A percentile compares a stretch with the other conserved stretches of the same genome.
Evolutionary conservation across 2,888 invertebrate genomes (phyloP).

Genomic region (Lottia scabra): DNA sequence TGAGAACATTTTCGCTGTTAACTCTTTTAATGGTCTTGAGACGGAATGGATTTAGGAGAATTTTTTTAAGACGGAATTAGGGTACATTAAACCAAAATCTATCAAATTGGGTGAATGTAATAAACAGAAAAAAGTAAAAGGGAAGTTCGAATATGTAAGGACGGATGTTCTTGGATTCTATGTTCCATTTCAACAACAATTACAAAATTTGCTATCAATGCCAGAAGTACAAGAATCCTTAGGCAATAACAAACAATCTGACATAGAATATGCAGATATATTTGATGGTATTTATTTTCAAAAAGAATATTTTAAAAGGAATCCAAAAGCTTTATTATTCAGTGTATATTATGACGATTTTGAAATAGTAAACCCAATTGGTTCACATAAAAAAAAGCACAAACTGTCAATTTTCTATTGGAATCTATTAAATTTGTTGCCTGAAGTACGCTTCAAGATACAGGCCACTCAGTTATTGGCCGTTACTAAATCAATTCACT

Average conservation of each 20-base stretch:
- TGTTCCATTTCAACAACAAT: constrained; percentile 18
- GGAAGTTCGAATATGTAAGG: not conserved
- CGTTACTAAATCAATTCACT: constrained; percentile 11
- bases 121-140: constrained; percentile 7
- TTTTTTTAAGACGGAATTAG: not conserved
- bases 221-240: constrained; percentile 13
- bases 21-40: not conserved
- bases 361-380: constrained; percentile 20
- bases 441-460: constrained; percentile 18
- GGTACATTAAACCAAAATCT: not conserved
- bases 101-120: constrained; percentile 10
- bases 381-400: constrained; percentile 22
- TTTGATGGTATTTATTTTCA: constrained; percentile 13
- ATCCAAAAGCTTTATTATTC: constrained; percentile 11
- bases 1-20: not conserved
- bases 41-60: not conserved
- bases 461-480: constrained; percentile 19
- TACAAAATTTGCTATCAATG: constrained; percentile 13
- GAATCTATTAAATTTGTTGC: constrained; percentile 20
- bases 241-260: not conserved
- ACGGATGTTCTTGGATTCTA: constrained; percentile 14
- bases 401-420: constrained; percentile 23
- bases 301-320: constrained; percentile 3
- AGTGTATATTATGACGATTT: constrained; percentile 11
- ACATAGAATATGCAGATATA: constrained; percentile 7